phyloP scores from a whole-genome alignment of 2,797 vertebrate genomes.

The Monodelphis domestica region DNA sequence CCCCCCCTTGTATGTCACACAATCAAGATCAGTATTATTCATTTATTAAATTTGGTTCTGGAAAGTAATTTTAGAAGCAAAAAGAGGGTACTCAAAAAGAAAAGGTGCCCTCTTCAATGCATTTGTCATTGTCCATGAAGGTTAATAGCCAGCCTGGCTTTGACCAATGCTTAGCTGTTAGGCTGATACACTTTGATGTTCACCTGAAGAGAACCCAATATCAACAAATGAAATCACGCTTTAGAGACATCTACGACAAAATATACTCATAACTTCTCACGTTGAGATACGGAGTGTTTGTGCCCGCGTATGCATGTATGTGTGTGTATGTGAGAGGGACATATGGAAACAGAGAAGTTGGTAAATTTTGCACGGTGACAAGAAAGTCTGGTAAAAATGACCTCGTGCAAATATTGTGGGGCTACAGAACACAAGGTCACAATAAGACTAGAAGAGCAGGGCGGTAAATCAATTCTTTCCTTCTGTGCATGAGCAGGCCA shows the following conservation, averaged over 20 bases:
- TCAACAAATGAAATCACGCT: background rate
- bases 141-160: conserved; percentile 37
- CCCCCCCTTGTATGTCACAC: background rate
- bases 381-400: conserved; percentile 47
- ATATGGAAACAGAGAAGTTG: background rate
- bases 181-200: conserved; percentile 26
- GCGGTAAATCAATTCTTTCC: conserved; percentile 44
- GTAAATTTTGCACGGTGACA: conserved; percentile 46
- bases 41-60: conserved; percentile 44
- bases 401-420: conserved; percentile 33
- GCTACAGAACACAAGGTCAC: conserved; percentile 51
- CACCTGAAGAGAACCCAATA: conserved; percentile 48
- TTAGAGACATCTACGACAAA: conserved; percentile 34
- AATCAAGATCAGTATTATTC: conserved; percentile 24
- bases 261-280: conserved; percentile 48
- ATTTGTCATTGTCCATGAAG: conserved; percentile 2
- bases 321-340: background rate
- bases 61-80: conserved; percentile 54
- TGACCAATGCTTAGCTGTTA: conserved; percentile 44
- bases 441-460: conserved; percentile 24
- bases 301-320: conserved; percentile 3
- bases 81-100: conserved; percentile 16
- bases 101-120: conserved; percentile 27
- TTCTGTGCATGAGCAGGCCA: conserved; percentile 18
- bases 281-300: conserved; percentile 45